A percentile compares a stretch with the other conserved stretches of the same genome.
Conservation (phyloP, 92 coral and sea anemone genomes). For the Zoanthus gigantus region DNA sequence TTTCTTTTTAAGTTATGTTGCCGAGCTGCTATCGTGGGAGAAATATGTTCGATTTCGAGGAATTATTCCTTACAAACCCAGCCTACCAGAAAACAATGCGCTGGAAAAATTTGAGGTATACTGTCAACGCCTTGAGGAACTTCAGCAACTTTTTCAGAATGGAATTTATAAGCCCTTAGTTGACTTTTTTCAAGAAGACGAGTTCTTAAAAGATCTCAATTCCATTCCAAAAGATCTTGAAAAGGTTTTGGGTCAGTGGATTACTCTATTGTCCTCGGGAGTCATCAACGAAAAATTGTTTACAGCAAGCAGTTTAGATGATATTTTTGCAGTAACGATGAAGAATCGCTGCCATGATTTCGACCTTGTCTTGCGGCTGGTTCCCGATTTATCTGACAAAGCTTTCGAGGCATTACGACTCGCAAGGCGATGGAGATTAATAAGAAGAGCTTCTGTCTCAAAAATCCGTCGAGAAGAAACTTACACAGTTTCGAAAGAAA, state of each 20-base stretch:
- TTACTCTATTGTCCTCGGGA: conserved; percentile 76
- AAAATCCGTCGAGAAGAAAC: conserved; percentile 79
- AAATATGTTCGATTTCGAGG: conserved; percentile 76
- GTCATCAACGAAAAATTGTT: conserved; percentile 82
- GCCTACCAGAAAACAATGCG: conserved; percentile 77
- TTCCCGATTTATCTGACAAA: conserved; percentile 93
- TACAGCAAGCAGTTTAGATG: conserved; percentile 74
- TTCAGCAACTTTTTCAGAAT: conserved; percentile 67
- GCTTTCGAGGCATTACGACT: conserved; percentile 89
- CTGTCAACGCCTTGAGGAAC: conserved; percentile 71
- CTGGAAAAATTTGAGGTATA: conserved; percentile 84
- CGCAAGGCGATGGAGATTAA: conserved; percentile 92
- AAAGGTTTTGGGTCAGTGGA: conserved; percentile 80
- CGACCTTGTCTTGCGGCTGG: conserved; percentile 82
- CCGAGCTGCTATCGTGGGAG: conserved; percentile 91
- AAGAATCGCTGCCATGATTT: conserved; percentile 85
- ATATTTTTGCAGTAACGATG: conserved; percentile 77
- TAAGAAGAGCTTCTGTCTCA: conserved; percentile 66
- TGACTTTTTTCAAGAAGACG: conserved; percentile 79
- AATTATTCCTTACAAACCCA: conserved; percentile 73
- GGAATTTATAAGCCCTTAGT: conserved; percentile 81
- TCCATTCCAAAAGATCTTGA: conserved; percentile 79
- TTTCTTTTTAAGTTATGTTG: conserved; percentile 69
- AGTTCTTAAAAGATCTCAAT: conserved; percentile 59
- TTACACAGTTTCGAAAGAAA: conserved; percentile 61